A percentile compares a stretch with the other conserved stretches of the same genome.
These are phyloP conservation scores for Mixornis gularis DNA, from an alignment of 2,113 vertebrate genomes.

Conservation along the genomic window DNA sequence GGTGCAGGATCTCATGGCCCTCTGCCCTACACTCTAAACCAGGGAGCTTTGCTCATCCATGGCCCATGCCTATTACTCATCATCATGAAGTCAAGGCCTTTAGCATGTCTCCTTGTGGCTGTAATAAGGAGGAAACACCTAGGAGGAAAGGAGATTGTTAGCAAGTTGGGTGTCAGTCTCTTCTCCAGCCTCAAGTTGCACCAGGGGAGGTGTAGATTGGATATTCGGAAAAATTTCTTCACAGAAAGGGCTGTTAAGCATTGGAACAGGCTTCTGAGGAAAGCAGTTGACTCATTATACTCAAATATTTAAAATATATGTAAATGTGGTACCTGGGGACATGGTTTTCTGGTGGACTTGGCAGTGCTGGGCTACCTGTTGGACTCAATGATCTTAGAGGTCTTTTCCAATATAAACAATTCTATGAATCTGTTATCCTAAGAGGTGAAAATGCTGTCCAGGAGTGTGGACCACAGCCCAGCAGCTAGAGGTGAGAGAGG, in stretches of 20 bases:
- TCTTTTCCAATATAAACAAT: background rate
- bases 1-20: rapidly evolving
- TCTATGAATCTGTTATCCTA: background rate
- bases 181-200: background rate
- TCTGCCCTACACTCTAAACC: background rate
- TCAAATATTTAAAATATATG: background rate
- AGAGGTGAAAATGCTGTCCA: background rate
- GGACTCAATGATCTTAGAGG: background rate
- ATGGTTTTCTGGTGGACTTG: background rate
- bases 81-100: background rate
- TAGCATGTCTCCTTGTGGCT: background rate
- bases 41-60: background rate
- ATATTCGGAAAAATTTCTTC: background rate
- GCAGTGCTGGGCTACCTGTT: background rate
- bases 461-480: background rate
- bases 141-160: background rate
- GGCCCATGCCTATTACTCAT: rapidly evolving
- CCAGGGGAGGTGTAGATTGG: background rate
- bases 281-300: background rate
- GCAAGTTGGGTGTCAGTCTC: rapidly evolving
- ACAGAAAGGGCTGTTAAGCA: background rate
- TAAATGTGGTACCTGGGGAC: background rate
- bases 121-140: background rate
- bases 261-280: background rate
- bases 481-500: background rate